Base-by-base conservation (phyloP, 2,797 vertebrate species). In the Pteronotus mesoamericanus region DNA sequence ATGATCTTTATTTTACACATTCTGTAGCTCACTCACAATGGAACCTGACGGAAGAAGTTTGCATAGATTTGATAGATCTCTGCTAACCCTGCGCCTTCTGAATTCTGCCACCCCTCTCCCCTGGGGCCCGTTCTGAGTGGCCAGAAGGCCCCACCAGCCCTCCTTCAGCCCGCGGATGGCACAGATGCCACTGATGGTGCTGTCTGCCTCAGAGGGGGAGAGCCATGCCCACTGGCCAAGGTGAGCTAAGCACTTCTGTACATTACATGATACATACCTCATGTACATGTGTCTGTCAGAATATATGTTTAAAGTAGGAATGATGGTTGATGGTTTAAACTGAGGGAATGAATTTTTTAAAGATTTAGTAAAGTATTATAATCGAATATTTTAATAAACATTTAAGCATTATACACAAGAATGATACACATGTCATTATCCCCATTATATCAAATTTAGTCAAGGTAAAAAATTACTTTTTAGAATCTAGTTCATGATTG, bases 401-500 rank as follows among this genome's bases (percentile, higher is more conserved):
- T 16, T 44, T 32, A 37, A 86, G 34, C 34, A 64, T 46, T 79
- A 10, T 68, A 34, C 4, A 59, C 29, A 48, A 2, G 18, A 37
- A 91, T 44, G 44, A 48, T 3, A 5, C 2, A 89, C 2, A 39
- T 39, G 82, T 80, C 44, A 4, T 87, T 93, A 46, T 66, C 22
- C 24, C 29, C 59, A 22, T 21, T 48, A 6, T 42, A 77, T 29
- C 18, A 61, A 51, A 34, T 90, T 94, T 74, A 87, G 32, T 39
- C 32, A 92, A 59, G 18, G 32, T 10, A 89, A 79, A 64, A 3
- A 90, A 57, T 75, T 80, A 85, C 10, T 69, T 82, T 44, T 6
- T 68, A 64, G 92, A 85, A 11, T 34, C 48, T 51, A 46, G 10
- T 39, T 74, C 34, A n/a, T 82, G 59, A 82, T 75, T 85, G 57